Evolutionary conservation across 1,140 invertebrate species (phyloP), one percentile per base, ranked within the genome.

Genomic region (Zaprionus ghesquierei): DNA sequence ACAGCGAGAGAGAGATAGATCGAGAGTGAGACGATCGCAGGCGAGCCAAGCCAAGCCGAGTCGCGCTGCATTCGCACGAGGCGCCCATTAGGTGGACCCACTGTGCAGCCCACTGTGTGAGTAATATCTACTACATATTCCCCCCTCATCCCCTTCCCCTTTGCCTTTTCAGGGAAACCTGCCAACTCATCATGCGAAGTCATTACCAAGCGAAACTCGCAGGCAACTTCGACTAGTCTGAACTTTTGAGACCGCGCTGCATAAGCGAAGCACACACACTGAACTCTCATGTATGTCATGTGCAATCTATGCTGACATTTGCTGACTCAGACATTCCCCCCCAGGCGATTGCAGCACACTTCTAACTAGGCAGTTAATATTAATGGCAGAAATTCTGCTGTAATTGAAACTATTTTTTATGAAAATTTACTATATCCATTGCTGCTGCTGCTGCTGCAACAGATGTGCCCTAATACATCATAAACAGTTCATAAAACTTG

Each of bases 71-170:
- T 25, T 31, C 56, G 35, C 22, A 60, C 27, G 44, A 60, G 58
- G 3, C 13, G 12, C 22, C 18, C 61, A 61, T 85, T 70, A 80
- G 77, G 23, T 71, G 2, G 64, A 69, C 49, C 31, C 33, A 69
- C 54, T 41, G 35, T 41, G 35, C 35, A 41, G 35, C 2, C n/a
- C 18, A 46, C 18, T 46, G 41, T 8, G 22, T 70, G 68, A 70
- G 41, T 70, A 70, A 70, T 68, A 41, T 12, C 22, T 46, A 62
- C 41, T 2, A 5, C 35, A 0, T 8, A 2, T n/a, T 41, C 5
- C n/a, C 5, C 5, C 5, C n/a, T 2, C 5, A 8, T 9, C 1
- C 35, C 1, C 35, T 38, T 2, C 13, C n/a, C 2, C 0, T 38
- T 2, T 15, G n/a, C 2, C 0, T 5, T 15, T n/a, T 3, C 5